Conservation (phyloP, 1,140 invertebrate species). For the Pseudoatta argentina region DNA sequence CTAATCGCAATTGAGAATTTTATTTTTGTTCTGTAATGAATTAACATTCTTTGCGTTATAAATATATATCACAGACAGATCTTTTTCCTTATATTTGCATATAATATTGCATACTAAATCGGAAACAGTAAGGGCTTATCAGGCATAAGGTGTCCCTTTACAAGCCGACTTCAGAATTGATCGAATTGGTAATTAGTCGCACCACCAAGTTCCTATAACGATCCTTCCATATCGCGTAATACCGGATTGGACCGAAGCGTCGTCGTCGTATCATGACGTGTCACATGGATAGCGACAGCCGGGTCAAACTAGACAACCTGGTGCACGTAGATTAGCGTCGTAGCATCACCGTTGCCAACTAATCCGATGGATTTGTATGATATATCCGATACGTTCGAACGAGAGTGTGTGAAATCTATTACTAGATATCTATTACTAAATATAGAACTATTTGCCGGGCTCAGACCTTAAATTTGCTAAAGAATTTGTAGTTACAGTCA, state of each 20-base stretch:
- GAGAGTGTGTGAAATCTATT: neutral
- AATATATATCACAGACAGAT: neutral
- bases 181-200: conserved; percentile 56
- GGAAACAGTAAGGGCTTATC: neutral
- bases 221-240: conserved; percentile 39
- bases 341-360: neutral
- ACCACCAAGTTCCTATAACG: conserved; percentile 47
- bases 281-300: conserved; percentile 34
- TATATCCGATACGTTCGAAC: neutral
- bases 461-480: neutral
- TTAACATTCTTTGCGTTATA: neutral
- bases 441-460: neutral
- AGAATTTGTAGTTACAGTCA: neutral
- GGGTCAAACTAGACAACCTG: conserved; percentile 32
- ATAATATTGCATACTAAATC: neutral
- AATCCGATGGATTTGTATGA: conserved; percentile 11
- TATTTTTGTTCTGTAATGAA: neutral
- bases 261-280: conserved; percentile 35
- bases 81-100: neutral
- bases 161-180: conserved; percentile 29
- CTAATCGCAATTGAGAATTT: neutral
- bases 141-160: conserved; percentile 36
- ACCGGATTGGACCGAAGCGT: conserved; percentile 21
- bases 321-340: conserved; percentile 42
- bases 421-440: neutral